phyloP scores from a whole-genome alignment of 2,113 vertebrate genomes.

The Heteronetta atricapilla region DNA sequence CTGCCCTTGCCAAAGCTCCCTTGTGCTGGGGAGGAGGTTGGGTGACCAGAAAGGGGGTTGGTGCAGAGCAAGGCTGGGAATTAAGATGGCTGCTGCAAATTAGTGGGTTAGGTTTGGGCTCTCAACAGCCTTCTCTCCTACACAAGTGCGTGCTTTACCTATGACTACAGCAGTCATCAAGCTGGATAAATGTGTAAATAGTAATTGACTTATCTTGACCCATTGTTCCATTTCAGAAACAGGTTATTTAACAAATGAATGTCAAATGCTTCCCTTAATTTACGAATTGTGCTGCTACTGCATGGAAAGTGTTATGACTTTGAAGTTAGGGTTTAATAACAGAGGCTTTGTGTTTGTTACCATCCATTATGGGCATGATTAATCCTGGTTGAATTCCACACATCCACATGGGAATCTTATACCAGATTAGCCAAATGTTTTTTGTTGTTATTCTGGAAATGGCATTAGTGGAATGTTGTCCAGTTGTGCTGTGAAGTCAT shows the following conservation, averaged over 20 bases:
- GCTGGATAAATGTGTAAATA: conserved; percentile 1
- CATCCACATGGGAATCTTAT: background rate
- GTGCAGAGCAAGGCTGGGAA: background rate
- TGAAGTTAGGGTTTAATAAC: background rate
- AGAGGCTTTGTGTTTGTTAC: background rate
- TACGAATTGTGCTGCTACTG: background rate
- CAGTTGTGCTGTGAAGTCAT: background rate
- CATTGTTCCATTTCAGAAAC: conserved; percentile 9
- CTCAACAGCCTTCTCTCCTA: background rate
- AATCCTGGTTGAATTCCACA: background rate
- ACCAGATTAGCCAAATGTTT: background rate
- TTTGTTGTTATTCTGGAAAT: background rate
- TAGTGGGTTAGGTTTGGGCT: fast-evolving
- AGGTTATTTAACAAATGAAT: conserved; percentile 15
- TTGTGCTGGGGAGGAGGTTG: background rate
- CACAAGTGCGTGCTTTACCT: background rate
- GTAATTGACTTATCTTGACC: conserved; percentile 22
- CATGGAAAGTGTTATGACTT: background rate
- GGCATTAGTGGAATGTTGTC: fast-evolving
- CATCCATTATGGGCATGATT: background rate
- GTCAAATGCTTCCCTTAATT: background rate
- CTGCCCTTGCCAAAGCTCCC: background rate
- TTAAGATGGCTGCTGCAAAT: fast-evolving
- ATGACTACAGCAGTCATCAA: background rate
- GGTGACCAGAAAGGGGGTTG: background rate